Percentiles rank a stretch among this genome's conserved stretches.
Evolutionary conservation across 2,888 invertebrate species (phyloP).

Genomic region (Platycnemis pennipes): DNA sequence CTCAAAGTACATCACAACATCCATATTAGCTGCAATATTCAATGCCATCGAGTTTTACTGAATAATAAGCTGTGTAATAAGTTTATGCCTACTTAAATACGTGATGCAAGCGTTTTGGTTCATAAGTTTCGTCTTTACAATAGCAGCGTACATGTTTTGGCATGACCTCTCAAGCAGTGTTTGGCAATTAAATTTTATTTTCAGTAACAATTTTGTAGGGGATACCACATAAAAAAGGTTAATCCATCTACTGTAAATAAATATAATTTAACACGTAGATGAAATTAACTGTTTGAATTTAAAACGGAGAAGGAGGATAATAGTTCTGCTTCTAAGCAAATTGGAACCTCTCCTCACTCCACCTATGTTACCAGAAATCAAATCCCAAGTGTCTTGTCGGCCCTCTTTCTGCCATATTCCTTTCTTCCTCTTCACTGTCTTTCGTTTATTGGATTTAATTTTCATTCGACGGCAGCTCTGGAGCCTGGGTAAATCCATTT

Average conservation of each 20-base stretch:
- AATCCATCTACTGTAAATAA: background rate
- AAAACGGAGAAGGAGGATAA: background rate
- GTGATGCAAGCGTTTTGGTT: too few relatives aligned
- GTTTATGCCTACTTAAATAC: too few relatives aligned
- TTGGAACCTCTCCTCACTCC: background rate
- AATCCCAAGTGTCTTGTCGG: background rate
- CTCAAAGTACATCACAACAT: too few relatives aligned
- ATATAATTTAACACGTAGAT: background rate
- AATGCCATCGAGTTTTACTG: too few relatives aligned
- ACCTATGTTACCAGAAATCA: background rate
- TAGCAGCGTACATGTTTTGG: too few relatives aligned
- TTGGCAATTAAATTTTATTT: background rate
- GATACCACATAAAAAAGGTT: background rate
- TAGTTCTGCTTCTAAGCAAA: too few relatives aligned
- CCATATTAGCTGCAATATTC: too few relatives aligned
- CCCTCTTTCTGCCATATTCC: background rate
- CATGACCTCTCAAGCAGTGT: too few relatives aligned
- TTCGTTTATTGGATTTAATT: slow-evolving; percentile 28
- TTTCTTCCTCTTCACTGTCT: too few relatives aligned
- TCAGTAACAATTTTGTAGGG: background rate
- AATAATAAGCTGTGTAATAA: too few relatives aligned
- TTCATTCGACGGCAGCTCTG: background rate
- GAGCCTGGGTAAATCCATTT: background rate
- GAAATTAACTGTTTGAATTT: background rate
- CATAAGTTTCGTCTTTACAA: too few relatives aligned